phyloP scores from a whole-genome alignment of 2,888 invertebrate genomes.

The Drosophila atripex region DNA sequence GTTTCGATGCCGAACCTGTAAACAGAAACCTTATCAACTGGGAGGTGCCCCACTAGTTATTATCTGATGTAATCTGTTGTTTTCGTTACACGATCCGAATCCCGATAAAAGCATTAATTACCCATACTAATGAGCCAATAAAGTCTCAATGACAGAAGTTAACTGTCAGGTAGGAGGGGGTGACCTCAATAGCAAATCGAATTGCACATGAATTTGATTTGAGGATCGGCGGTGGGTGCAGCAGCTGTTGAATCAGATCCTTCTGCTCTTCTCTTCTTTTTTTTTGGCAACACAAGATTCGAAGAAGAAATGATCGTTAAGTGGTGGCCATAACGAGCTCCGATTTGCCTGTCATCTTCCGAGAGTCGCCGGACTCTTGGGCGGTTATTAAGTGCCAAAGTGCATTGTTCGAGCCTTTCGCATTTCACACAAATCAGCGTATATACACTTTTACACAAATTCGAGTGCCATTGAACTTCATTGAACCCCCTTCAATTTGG shows the following conservation, averaged over 20 bases:
- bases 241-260: constrained; percentile 34
- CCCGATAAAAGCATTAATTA: constrained; percentile 66
- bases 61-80: constrained; percentile 72
- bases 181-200: constrained; percentile 62
- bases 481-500: constrained; percentile 45
- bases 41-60: constrained; percentile 1
- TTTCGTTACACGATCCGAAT: constrained; percentile 58
- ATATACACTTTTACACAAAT: constrained; percentile 31
- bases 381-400: constrained; percentile 56
- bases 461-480: constrained; percentile 64
- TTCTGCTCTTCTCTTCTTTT: neutral
- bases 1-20: constrained; percentile 2
- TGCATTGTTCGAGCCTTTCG: constrained; percentile 54
- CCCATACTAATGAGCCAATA: constrained; percentile 61
- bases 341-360: constrained; percentile 16
- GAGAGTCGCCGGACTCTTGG: constrained; percentile 14
- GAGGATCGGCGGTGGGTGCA: constrained; percentile 37
- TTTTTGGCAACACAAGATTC: constrained; percentile 1
- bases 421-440: constrained; percentile 27
- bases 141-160: constrained; percentile 45
- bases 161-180: constrained; percentile 52
- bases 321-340: constrained; percentile 25
- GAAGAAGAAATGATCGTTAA: constrained; percentile 20
- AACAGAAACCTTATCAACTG: constrained; percentile 23
- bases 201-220: constrained; percentile 65